These are phyloP conservation scores for Okamejei kenojei DNA, from an alignment of 2,797 vertebrate genomes.

Conservation along the genomic window DNA sequence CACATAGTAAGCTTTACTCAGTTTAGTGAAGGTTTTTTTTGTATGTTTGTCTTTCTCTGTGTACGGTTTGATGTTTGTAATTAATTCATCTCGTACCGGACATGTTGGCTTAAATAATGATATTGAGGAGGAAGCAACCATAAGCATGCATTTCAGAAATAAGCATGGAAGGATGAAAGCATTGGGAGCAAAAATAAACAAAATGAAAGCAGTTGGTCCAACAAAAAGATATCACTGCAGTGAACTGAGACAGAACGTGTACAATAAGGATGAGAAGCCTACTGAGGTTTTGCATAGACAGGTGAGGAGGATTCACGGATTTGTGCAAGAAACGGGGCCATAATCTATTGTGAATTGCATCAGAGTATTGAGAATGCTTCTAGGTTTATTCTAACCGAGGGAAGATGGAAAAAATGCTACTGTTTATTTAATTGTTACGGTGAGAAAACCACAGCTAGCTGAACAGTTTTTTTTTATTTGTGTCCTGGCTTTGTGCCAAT, in stretches of 20 bases:
- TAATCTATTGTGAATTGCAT: not conserved
- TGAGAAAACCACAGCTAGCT: not conserved
- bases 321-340: not conserved
- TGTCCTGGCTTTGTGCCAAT: not conserved
- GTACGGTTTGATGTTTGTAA: conserved; percentile 8
- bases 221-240: not conserved
- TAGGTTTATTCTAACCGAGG: not conserved
- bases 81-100: conserved; percentile 21
- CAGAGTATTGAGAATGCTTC: not conserved
- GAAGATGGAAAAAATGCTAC: not conserved
- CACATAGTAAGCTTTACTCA: conserved; percentile 19
- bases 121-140: conserved; percentile 24
- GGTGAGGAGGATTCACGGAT: conserved; percentile 12
- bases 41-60: conserved; percentile 8
- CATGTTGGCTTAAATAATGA: not conserved
- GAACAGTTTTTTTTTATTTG: not conserved
- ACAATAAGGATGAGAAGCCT: not conserved
- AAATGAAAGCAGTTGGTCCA: not conserved
- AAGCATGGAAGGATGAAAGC: not conserved
- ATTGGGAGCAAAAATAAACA: conserved; percentile 13
- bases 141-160: not conserved
- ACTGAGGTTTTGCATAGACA: not conserved
- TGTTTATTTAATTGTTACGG: not conserved
- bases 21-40: not conserved
- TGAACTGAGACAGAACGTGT: not conserved